Percentiles rank a stretch among this genome's conserved stretches.
Conservation (phyloP, 2,888 invertebrate genomes). For the Julus scandinavius region DNA sequence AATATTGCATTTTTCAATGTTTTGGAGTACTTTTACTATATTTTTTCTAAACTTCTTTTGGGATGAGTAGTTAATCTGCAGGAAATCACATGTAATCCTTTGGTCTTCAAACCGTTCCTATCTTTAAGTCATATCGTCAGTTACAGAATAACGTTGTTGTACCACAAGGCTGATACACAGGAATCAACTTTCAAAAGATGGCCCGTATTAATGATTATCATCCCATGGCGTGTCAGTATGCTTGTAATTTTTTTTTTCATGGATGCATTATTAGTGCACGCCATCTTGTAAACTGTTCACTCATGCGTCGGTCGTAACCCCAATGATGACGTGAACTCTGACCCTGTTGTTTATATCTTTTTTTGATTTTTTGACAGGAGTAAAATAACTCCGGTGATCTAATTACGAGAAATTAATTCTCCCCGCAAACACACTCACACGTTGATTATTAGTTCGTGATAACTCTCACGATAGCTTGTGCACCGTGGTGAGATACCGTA, state of each 20-base stretch:
- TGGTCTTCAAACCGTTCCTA: too few relatives aligned
- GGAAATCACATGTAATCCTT: too few relatives aligned
- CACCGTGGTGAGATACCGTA: conserved; percentile 7
- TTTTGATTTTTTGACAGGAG: conserved; percentile 8
- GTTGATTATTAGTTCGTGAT: conserved; percentile 13
- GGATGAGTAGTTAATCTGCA: too few relatives aligned
- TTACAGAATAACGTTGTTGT: too few relatives aligned
- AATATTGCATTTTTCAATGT: too few relatives aligned
- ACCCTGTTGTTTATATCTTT: not conserved
- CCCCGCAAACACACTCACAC: not conserved
- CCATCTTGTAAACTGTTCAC: not conserved
- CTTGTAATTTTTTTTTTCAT: not conserved
- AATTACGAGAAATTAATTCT: conserved; percentile 23
- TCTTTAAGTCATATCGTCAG: too few relatives aligned
- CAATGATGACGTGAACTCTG: conserved; percentile 27
- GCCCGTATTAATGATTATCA: not conserved
- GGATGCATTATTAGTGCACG: not conserved
- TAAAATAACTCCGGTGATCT: not conserved
- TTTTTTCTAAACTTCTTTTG: too few relatives aligned
- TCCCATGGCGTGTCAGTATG: not conserved
- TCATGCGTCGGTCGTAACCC: conserved; percentile 7
- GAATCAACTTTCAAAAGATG: too few relatives aligned
- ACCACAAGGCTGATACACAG: too few relatives aligned
- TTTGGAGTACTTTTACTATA: too few relatives aligned
- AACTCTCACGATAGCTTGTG: not conserved